Conservation (phyloP, 2,797 vertebrate genomes). For the Emys orbicularis region DNA sequence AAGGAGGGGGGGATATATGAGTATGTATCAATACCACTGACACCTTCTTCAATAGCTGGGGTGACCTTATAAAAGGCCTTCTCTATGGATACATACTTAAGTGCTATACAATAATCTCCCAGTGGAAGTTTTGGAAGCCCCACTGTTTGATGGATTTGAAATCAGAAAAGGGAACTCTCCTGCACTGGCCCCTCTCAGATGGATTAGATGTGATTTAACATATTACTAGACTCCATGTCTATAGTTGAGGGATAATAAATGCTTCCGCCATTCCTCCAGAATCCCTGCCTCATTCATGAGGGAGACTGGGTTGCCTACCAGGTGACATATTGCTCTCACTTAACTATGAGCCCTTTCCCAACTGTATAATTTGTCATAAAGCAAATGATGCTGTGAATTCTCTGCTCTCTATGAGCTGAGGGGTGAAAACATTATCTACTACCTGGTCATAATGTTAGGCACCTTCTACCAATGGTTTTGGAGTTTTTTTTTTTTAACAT, state of each 20-base stretch:
- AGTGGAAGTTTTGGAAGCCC: not conserved
- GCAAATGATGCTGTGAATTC: not conserved
- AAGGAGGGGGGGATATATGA: not conserved
- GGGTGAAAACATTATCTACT: too few species aligned
- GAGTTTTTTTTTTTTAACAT: conserved; percentile 9
- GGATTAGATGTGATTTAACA: not conserved
- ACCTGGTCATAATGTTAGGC: not conserved
- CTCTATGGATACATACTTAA: too few species aligned
- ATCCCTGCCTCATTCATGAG: not conserved
- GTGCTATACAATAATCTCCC: not conserved
- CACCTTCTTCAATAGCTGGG: not conserved
- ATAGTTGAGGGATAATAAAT: not conserved
- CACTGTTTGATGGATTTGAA: not conserved
- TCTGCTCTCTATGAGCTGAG: too few species aligned
- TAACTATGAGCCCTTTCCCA: not conserved
- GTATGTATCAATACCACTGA: not conserved
- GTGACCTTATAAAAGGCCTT: too few species aligned
- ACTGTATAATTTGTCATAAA: not conserved
- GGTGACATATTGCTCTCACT: not conserved
- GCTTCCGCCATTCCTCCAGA: not conserved
- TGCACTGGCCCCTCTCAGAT: not conserved
- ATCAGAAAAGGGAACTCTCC: not conserved
- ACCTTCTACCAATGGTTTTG: not conserved
- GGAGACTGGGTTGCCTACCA: not conserved
- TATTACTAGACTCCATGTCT: not conserved